phyloP scores from a whole-genome alignment of 2,888 invertebrate species.

The Dicyrtomina minuta region DNA sequence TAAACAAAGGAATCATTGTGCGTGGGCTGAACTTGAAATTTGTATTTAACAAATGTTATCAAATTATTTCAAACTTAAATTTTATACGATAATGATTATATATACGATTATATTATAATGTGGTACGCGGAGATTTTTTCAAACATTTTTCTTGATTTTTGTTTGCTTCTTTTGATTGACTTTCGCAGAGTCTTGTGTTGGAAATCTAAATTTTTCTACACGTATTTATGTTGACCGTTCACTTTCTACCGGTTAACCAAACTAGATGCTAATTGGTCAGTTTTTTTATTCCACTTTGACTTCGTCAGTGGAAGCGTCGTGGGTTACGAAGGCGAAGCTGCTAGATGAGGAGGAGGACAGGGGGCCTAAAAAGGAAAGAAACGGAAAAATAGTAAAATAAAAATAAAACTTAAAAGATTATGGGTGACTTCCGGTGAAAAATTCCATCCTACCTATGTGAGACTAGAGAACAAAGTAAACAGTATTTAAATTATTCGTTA shows the following conservation, averaged over 20 bases:
- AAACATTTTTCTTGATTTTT: too few species aligned
- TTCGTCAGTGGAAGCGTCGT: constrained; percentile 51
- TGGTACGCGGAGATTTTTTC: too few species aligned
- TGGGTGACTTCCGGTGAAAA: neutral
- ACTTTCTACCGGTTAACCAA: constrained; percentile 2
- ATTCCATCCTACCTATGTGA: neutral
- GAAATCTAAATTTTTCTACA: neutral
- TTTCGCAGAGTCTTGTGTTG: constrained; percentile 10
- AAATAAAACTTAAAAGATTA: neutral
- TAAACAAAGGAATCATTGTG: too few species aligned
- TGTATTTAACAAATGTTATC: too few species aligned
- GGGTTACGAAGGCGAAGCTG: constrained; percentile 53
- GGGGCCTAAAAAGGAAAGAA: constrained; percentile 35
- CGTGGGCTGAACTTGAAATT: too few species aligned
- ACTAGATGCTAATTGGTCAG: neutral
- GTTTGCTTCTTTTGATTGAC: constrained; percentile 1
- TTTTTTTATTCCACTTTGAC: constrained; percentile 43
- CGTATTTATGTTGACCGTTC: neutral
- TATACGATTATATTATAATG: too few species aligned
- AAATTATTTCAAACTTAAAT: too few species aligned
- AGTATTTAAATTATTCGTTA: neutral
- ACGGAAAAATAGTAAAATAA: neutral
- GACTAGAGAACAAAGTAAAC: neutral
- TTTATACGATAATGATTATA: too few species aligned
- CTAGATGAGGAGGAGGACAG: constrained; percentile 52